phyloP scores from a whole-genome alignment of 1,140 invertebrate species.

The Orchestia grillus region DNA sequence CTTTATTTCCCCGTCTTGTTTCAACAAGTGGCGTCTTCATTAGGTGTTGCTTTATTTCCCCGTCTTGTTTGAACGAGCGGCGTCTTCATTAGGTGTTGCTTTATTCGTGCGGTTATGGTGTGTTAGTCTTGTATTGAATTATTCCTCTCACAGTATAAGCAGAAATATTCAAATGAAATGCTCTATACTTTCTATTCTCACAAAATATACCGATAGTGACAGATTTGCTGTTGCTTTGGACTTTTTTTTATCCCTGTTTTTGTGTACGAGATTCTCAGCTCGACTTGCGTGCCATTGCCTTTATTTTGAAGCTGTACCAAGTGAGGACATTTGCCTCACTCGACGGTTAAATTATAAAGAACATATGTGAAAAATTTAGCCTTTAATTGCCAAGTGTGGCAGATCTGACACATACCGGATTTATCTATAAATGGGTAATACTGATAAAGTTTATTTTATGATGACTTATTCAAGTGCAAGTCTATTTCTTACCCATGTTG shows the following conservation, averaged over 20 bases:
- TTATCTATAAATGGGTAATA: no score
- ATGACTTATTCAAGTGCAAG: no score
- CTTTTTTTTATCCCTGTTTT: background rate
- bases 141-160: background rate
- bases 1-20: background rate
- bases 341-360: no score
- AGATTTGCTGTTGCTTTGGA: constrained; percentile 16
- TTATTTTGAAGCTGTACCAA: no score
- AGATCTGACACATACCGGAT: no score
- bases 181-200: constrained; percentile 40
- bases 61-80: background rate
- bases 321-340: no score
- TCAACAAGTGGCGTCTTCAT: background rate
- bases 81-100: background rate
- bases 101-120: constrained; percentile 2
- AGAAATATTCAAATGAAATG: constrained; percentile 19
- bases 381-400: no score
- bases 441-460: no score
- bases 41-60: background rate
- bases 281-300: no score
- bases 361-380: no score
- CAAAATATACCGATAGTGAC: constrained; percentile 33
- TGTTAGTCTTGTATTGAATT: background rate
- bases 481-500: no score
- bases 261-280: no score